Conservation (phyloP, 2,797 vertebrate species). For the Argentina silus region DNA sequence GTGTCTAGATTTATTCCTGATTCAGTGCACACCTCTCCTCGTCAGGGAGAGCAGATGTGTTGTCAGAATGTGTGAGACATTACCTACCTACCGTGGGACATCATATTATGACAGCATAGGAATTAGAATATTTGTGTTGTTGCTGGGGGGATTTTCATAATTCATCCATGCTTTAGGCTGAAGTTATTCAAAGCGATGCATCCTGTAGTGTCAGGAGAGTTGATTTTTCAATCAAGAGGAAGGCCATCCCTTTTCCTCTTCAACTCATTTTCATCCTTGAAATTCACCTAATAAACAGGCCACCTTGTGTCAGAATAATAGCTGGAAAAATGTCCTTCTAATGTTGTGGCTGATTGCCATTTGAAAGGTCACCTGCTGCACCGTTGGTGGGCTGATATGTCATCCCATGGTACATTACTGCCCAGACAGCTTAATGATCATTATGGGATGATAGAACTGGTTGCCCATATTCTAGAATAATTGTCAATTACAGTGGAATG, state of each 20-base stretch:
- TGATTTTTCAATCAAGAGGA: too few species aligned
- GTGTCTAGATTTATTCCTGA: slow-evolving; percentile 57
- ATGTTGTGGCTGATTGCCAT: slow-evolving; percentile 57
- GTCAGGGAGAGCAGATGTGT: slow-evolving; percentile 47
- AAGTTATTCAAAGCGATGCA: too few species aligned
- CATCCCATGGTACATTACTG: slow-evolving; percentile 48
- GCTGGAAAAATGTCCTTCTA: slow-evolving; percentile 18
- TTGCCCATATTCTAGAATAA: slow-evolving; percentile 64
- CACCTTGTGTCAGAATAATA: slow-evolving; percentile 44
- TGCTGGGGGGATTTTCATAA: slow-evolving; percentile 36
- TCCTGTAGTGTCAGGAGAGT: too few species aligned
- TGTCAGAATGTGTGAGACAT: slow-evolving; percentile 41
- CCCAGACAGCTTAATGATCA: slow-evolving; percentile 60
- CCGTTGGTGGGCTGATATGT: slow-evolving; percentile 28
- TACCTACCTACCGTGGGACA: slow-evolving; percentile 30
- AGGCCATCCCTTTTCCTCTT: too few species aligned
- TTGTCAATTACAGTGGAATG: slow-evolving; percentile 64
- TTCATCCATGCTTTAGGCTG: slow-evolving; percentile 61
- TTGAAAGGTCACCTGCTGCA: slow-evolving; percentile 68
- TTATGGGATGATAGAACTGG: slow-evolving; percentile 39
- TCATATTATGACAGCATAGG: slow-evolving; percentile 51
- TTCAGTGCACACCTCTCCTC: slow-evolving; percentile 41
- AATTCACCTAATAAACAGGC: slow-evolving; percentile 30
- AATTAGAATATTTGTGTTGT: slow-evolving; percentile 47
- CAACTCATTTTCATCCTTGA: too few species aligned